Evolutionary conservation across 2,113 vertebrate species (phyloP).

Genomic region (Neotoma lepida): DNA sequence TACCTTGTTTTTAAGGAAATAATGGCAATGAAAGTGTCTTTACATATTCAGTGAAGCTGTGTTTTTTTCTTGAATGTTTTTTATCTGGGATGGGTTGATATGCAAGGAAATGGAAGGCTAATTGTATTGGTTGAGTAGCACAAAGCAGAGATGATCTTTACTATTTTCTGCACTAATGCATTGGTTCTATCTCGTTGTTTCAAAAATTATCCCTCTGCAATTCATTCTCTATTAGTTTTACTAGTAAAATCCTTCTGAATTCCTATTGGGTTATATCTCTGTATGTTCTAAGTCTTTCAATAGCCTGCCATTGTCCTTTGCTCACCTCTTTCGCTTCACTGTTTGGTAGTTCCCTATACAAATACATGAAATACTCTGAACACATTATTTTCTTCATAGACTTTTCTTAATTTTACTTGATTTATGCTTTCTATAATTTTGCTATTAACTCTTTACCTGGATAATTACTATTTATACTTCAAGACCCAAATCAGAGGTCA

Average conservation of each 20-base stretch:
- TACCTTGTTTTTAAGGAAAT: not conserved
- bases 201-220: not conserved
- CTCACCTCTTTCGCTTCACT: not conserved
- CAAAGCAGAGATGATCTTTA: not conserved
- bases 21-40: not conserved
- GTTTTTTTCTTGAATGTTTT: not conserved
- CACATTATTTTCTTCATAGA: not conserved
- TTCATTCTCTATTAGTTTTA: not conserved
- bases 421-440: not conserved
- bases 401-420: not conserved
- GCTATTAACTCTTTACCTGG: not conserved
- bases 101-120: not conserved
- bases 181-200: not conserved
- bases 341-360: not conserved
- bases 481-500: not conserved
- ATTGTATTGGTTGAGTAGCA: not conserved
- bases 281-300: not conserved
- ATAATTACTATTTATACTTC: not conserved
- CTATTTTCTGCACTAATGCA: not conserved
- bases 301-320: not conserved
- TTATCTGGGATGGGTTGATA: not conserved
- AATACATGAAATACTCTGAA: not conserved
- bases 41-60: not conserved
- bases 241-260: not conserved
- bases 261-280: not conserved